Evolutionary conservation across 2,888 invertebrate species (phyloP).

Genomic region (Limnephilus auricula): DNA sequence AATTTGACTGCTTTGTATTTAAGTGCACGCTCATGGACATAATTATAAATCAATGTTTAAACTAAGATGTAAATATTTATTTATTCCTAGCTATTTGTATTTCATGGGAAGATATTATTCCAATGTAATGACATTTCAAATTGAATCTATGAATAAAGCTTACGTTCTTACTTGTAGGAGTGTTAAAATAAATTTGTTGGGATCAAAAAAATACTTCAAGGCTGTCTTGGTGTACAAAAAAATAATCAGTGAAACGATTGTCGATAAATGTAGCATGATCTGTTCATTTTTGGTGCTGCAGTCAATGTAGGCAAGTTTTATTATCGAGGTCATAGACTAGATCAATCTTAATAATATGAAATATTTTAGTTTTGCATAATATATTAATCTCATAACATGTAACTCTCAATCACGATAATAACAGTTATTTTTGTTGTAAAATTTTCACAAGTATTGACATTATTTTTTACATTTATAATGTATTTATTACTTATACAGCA

Average conservation of each 20-base stretch:
- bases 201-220: slow-evolving; percentile 5
- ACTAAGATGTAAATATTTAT: not conserved
- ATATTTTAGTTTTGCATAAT: not conserved
- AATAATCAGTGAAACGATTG: not conserved
- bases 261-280: slow-evolving; percentile 18
- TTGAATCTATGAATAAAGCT: not conserved
- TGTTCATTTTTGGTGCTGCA: not conserved
- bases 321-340: not conserved
- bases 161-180: not conserved
- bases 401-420: not conserved
- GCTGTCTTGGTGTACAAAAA: not conserved
- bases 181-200: not conserved
- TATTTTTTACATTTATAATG: not conserved
- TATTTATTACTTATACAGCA: too few relatives aligned
- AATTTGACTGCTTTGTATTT: not conserved
- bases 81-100: not conserved
- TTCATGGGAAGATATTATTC: not conserved
- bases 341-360: not conserved
- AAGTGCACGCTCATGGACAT: not conserved
- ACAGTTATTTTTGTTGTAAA: not conserved
- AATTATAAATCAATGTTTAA: not conserved
- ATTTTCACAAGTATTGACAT: not conserved
- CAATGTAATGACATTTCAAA: not conserved
- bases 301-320: slow-evolving; percentile 12
- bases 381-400: not conserved